These are phyloP conservation scores for Magallana gigas DNA, from an alignment of 1,140 invertebrate genomes.

Conservation along the genomic window DNA sequence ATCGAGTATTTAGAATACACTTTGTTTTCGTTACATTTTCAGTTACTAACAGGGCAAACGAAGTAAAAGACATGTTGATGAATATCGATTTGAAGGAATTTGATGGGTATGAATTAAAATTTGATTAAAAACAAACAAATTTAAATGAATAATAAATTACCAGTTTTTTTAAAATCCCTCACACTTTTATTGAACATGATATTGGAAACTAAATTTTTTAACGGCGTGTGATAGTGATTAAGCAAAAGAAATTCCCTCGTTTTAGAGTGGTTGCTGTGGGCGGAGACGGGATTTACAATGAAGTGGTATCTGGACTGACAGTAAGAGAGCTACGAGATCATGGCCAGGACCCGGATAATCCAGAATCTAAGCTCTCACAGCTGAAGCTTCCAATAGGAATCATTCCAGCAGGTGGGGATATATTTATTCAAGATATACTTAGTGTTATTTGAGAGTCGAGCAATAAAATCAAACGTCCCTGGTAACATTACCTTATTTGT, in stretches of 20 bases:
- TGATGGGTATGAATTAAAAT: constrained; percentile 40
- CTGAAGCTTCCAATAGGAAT: constrained; percentile 63
- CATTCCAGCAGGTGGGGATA: constrained; percentile 60
- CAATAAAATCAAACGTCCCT: background rate
- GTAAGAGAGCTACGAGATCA: constrained; percentile 52
- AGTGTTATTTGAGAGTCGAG: background rate
- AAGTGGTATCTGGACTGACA: constrained; percentile 61
- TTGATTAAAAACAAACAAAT: background rate
- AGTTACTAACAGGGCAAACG: constrained; percentile 37
- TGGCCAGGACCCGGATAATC: constrained; percentile 57
- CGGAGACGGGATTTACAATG: constrained; percentile 63
- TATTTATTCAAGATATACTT: background rate
- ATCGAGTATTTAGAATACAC: no score
- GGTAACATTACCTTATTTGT: background rate
- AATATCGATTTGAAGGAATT: background rate
- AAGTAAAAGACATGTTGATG: background rate
- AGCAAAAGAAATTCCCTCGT: background rate
- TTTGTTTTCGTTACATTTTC: background rate
- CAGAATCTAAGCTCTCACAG: constrained; percentile 45
- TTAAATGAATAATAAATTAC: background rate
- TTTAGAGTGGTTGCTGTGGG: constrained; percentile 63
- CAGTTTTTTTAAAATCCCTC: no score
- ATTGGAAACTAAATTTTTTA: background rate
- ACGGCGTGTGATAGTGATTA: background rate
- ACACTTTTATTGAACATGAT: no score